These are phyloP conservation scores for Calephelis nemesis DNA, from an alignment of 1,140 invertebrate genomes.

Conservation along the genomic window DNA sequence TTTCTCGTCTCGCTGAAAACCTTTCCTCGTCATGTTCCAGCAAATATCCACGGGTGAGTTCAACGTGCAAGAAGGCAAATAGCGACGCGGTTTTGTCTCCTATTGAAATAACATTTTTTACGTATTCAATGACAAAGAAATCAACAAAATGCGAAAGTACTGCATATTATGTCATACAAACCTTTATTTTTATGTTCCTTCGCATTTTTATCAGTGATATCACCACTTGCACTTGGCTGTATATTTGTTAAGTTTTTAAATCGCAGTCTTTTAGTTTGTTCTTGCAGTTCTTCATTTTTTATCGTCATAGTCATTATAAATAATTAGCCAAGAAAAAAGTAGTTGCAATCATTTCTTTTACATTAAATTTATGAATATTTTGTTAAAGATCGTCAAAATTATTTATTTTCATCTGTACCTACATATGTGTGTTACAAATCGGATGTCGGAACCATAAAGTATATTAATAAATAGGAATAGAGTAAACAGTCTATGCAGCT, in stretches of 20 bases:
- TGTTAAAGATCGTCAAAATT: too few relatives aligned
- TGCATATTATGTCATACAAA: conserved; percentile 31
- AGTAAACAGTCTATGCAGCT: too few relatives aligned
- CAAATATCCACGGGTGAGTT: conserved; percentile 94
- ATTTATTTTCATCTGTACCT: too few relatives aligned
- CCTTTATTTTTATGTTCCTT: conserved; percentile 65
- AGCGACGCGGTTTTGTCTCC: conserved; percentile 80
- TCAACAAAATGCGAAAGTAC: neutral
- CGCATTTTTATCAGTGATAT: conserved; percentile 50
- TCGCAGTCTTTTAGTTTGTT: conserved; percentile 66
- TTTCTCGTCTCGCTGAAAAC: conserved; percentile 94
- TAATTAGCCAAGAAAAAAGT: conserved; percentile 6
- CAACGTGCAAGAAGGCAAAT: conserved; percentile 89
- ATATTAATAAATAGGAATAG: too few relatives aligned
- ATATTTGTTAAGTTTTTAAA: conserved; percentile 61
- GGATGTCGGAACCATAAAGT: too few relatives aligned
- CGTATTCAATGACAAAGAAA: neutral
- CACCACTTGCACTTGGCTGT: conserved; percentile 45
- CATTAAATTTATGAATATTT: neutral
- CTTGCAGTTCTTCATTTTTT: conserved; percentile 62
- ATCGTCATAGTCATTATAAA: conserved; percentile 43
- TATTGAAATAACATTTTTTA: conserved; percentile 38
- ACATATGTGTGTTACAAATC: too few relatives aligned
- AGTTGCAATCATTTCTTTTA: conserved; percentile 18
- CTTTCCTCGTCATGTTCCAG: conserved; percentile 96